Percentiles rank a stretch among this genome's conserved stretches.
Conservation (phyloP, 2,113 vertebrate genomes). For the Bothrops jararaca region DNA sequence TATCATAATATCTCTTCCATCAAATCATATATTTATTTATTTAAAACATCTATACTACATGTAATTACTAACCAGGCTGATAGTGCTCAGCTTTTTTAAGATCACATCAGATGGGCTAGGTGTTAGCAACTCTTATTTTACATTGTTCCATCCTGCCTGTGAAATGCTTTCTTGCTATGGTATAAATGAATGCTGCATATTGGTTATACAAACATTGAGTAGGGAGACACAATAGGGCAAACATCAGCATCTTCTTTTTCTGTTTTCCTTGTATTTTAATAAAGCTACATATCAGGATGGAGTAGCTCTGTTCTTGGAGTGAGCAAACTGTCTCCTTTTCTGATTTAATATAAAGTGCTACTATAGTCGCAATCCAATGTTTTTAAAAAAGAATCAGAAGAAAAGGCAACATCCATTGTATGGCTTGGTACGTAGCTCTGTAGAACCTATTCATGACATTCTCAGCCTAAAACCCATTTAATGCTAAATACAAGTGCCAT, state of each 20-base stretch:
- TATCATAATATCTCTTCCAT: not conserved
- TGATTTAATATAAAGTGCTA: not conserved
- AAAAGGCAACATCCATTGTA: not conserved
- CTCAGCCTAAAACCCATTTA: not conserved
- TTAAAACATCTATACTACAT: not conserved
- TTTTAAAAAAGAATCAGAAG: not conserved
- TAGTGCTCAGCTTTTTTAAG: not conserved
- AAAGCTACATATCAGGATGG: not conserved
- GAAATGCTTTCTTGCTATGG: not conserved
- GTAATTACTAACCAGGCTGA: not conserved
- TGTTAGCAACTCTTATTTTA: not conserved
- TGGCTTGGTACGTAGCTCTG: not conserved
- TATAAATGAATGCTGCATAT: not conserved
- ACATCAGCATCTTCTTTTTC: rapidly evolving
- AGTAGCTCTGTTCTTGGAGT: no score
- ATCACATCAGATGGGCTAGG: not conserved
- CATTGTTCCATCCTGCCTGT: not conserved
- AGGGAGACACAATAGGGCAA: not conserved
- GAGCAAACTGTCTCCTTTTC: not conserved
- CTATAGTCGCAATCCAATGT: not conserved
- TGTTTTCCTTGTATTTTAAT: not conserved
- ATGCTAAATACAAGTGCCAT: not conserved
- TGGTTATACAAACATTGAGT: not conserved
- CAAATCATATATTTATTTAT: not conserved
- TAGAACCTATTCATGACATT: not conserved